These are phyloP conservation scores for Salvelinus alpinus DNA, from an alignment of 2,113 vertebrate species.

Conservation along the genomic window DNA sequence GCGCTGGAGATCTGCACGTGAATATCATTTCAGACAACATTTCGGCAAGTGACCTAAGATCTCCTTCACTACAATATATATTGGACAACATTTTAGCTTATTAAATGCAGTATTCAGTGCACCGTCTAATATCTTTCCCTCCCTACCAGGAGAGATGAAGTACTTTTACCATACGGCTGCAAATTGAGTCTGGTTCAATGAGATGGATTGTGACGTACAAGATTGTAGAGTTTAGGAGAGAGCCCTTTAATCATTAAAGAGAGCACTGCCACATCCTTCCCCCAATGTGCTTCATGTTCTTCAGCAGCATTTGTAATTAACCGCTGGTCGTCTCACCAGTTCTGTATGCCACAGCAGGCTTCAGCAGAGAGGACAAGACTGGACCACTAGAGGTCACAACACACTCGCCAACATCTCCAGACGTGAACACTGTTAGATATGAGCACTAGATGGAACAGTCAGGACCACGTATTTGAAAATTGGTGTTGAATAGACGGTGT, in stretches of 20 bases:
- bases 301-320: conserved; percentile 57
- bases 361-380: conserved; percentile 4
- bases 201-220: conserved; percentile 46
- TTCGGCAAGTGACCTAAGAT: too few relatives aligned
- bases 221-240: conserved; percentile 37
- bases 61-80: neutral
- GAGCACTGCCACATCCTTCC: conserved; percentile 65
- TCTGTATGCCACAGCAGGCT: conserved; percentile 48
- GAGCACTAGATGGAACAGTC: neutral
- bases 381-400: conserved; percentile 72
- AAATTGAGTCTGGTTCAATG: conserved; percentile 38
- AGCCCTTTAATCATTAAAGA: conserved; percentile 52
- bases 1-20: too few relatives aligned
- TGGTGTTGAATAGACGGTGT: too few relatives aligned
- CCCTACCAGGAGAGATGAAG: neutral
- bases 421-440: conserved; percentile 6
- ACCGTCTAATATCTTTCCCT: neutral
- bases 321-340: conserved; percentile 60
- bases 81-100: neutral
- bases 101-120: neutral
- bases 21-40: too few relatives aligned
- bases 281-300: conserved; percentile 64
- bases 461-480: neutral
- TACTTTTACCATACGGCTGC: conserved; percentile 34
- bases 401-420: conserved; percentile 30